Base-by-base conservation (phyloP, 2,888 invertebrate genomes). In the Ophion ellenae region DNA sequence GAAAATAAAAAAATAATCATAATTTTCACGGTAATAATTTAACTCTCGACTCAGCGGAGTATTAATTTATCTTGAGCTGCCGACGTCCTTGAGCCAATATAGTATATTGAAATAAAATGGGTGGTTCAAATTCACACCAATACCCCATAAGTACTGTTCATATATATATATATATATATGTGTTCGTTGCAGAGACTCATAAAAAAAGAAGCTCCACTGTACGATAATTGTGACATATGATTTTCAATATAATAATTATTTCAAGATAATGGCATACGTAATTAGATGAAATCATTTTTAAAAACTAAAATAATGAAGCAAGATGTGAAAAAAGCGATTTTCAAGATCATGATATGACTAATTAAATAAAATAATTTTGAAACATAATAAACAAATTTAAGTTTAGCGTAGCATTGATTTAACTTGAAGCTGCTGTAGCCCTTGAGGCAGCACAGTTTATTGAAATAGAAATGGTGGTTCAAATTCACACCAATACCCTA, bases 401-500 rank as follows among this genome's bases (percentile, higher is more conserved):
- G 40, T 53, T 4, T 53, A 40, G 14, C 3, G 14, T 1, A 53
- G 17, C 53, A 17, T 53, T 5, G 17, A 53, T 40, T 7, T 40
- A 40, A 0, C 40, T 40, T 40, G 40, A 40, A 40, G 2, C 14
- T 17, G 57, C n/a, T 10, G 57, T 14, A 57, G 57, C 14, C n/a
- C n/a, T 57, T n/a, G 5, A 14, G 4, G 17, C 57, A 24, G 11
- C 4, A 20, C 11, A 61, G 17, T 9, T 24, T 20, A 24, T 20
- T 9, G 10, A 24, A 61, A 61, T 24, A 9, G 14, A 32, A 32
- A 64, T 5, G 32, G n/a, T 36, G 66, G 66, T 67, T 36, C 66
- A 67, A n/a, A 67, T 67, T 67, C n/a, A 32, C 66, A 40, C 40
- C 66, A 36, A 66, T n/a, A 73, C 64, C 36, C n/a, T 47, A 32